Evolutionary conservation across 2,113 vertebrate genomes (phyloP), one percentile per base, ranked within the genome.

Genomic region (Donacobius atricapilla): DNA sequence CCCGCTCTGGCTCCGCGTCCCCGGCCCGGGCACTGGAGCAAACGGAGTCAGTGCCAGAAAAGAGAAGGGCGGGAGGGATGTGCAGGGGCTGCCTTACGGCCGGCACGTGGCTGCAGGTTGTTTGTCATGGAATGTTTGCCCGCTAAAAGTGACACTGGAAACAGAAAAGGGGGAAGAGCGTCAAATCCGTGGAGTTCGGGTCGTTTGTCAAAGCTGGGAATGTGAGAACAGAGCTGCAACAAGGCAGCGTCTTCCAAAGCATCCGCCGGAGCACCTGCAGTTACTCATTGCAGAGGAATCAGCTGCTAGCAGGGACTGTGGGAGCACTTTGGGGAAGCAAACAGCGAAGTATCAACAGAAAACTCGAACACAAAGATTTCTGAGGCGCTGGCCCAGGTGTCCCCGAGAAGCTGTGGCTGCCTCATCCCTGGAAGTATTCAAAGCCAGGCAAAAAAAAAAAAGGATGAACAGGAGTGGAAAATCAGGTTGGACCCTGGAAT

Each of bases 131-230:
- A 78, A 82, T 6, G 28, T 76, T 37, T 6, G 73, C 70, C 78
- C 40, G 71, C 44, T 92, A 44, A 76, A 94, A 97, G 95, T 16
- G 89, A 90, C 90, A 85, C 2, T 84, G 94, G 51, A 64, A 95
- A 92, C 51, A 31, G n/a, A 51, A 72, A 83, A 79, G 3, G 53
- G 79, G 78, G 40, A 40, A 44, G 63, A n/a, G 25, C 7, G 17
- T 61, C 77, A 96, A 96, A 87, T 24, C 78, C 30, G 25, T 50
- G 47, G 93, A 58, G 83, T 91, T 58, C 16, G 94, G 93, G 87
- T 78, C 48, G 28, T 64, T 91, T 93, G 92, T 95, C 96, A 94
- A 76, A 88, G 69, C 85, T 76, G 65, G 60, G 24, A 93, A 78
- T 53, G 35, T 56, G 57, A 77, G 42, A 69, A 65, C 31, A 5